Evolutionary conservation across 2,113 vertebrate genomes (phyloP), one percentile per base, ranked within the genome.

Genomic region (Thinocorus orbignyianus): DNA sequence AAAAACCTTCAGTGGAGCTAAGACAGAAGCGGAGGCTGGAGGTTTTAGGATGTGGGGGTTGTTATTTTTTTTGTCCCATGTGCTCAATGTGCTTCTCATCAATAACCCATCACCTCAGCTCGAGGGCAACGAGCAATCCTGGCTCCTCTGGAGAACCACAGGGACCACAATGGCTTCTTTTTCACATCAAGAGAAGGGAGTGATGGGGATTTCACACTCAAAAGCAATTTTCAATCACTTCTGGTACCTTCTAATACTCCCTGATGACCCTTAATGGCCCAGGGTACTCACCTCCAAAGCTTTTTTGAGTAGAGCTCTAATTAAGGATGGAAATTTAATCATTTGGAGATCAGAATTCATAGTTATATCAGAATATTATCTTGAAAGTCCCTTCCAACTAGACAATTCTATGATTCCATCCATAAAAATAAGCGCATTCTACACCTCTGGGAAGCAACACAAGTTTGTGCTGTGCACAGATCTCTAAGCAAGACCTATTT

Each of bases 221-320:
- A 23, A 11, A 19, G 46, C 8, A 19, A 46, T 46, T 46, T 46
- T 24, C 35, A 15, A 1, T 13, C 13, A 22, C 33, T 62, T 82
- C 64, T 52, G 54, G 17, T 57, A 25, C 44, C 55, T 81, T 49
- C 25, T 64, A 61, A 0, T 15, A 22, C 22, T 44, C 24, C 26
- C 46, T 13, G 17, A 13, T 51, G 30, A 25, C 30, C 42, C 51
- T 62, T 30, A 33, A 55, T 6, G 88, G 62, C 49, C 35, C 11
- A 1, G 37, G 1, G 0, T 2, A 8, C 31, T 41, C 0, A 0
- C 57, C 71, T 72, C 58, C 13, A 77, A 30, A 58, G 69, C 61
- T 26, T 70, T 81, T 26, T 37, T 13, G n/a, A 31, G 37, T 4
- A 58, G 28, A 22, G 13, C 12, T 57, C 41, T 7, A 61, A 26